phyloP scores from a whole-genome alignment of 2,113 vertebrate genomes.

The Sitta europaea region DNA sequence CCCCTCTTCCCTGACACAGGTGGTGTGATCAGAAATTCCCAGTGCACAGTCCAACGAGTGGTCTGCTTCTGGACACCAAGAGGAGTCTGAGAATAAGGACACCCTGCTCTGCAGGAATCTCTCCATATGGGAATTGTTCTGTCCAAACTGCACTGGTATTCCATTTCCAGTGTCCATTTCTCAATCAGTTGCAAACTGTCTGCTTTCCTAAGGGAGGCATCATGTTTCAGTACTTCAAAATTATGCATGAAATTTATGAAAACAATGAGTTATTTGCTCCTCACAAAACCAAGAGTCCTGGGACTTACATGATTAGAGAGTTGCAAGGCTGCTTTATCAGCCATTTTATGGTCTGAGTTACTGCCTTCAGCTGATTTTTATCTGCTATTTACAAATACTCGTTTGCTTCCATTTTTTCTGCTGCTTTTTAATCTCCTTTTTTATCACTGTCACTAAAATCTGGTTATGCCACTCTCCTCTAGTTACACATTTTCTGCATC shows the following conservation, averaged over 20 bases:
- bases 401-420: background rate
- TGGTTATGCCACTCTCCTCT: background rate
- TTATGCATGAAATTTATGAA: constrained; percentile 1
- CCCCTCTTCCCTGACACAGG: background rate
- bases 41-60: background rate
- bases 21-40: background rate
- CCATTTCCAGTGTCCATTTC: background rate
- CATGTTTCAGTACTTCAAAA: background rate
- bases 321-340: constrained; percentile 7
- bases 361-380: constrained; percentile 7
- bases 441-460: background rate
- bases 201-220: constrained; percentile 10
- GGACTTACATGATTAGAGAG: background rate
- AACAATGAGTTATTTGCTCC: background rate
- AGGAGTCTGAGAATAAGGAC: background rate
- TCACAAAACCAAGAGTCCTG: background rate
- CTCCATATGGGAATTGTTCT: background rate
- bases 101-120: background rate
- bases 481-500: constrained; percentile 2
- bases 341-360: constrained; percentile 5
- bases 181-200: background rate
- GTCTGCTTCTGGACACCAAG: background rate
- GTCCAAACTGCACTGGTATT: background rate
- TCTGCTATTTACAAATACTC: constrained; percentile 8
- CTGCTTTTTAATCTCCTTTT: background rate